Conservation (phyloP, 2,113 vertebrate species). For the Protomyctophum bolini region DNA sequence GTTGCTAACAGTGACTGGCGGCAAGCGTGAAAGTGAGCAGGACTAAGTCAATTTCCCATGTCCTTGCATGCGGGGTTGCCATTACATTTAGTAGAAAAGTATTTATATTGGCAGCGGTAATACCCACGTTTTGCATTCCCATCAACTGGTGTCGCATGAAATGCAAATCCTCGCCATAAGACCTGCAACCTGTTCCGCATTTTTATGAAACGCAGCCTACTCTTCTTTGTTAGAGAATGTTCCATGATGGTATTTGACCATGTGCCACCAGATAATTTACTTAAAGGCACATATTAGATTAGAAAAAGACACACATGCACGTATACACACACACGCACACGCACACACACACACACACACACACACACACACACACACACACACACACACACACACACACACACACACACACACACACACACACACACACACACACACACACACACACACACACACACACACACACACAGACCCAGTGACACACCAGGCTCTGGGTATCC, state of each 20-base stretch:
- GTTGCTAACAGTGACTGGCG: conserved; percentile 31
- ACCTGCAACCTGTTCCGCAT: neutral
- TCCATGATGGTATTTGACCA: conserved; percentile 22
- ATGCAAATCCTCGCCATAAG: conserved; percentile 20
- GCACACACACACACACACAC: neutral
- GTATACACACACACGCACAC: neutral
- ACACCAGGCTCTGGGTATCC: conserved; percentile 30
- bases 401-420: neutral
- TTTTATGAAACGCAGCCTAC: conserved; percentile 1
- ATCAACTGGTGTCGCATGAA: conserved; percentile 27
- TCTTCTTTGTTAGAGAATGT: conserved; percentile 8
- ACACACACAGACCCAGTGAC: neutral
- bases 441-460: neutral
- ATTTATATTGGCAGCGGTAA: conserved; percentile 45
- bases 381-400: neutral
- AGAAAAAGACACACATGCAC: neutral
- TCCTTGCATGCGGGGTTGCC: conserved; percentile 44
- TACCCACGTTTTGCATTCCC: conserved; percentile 24
- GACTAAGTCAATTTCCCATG: conserved; percentile 60
- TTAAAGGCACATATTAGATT: no score
- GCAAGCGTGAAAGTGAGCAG: conserved; percentile 32
- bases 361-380: neutral
- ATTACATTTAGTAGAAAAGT: conserved; percentile 36
- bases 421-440: neutral
- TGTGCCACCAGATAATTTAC: conserved; percentile 18